These are phyloP conservation scores for Euzetes globulus DNA, from an alignment of 2,888 invertebrate species.

Conservation along the genomic window DNA sequence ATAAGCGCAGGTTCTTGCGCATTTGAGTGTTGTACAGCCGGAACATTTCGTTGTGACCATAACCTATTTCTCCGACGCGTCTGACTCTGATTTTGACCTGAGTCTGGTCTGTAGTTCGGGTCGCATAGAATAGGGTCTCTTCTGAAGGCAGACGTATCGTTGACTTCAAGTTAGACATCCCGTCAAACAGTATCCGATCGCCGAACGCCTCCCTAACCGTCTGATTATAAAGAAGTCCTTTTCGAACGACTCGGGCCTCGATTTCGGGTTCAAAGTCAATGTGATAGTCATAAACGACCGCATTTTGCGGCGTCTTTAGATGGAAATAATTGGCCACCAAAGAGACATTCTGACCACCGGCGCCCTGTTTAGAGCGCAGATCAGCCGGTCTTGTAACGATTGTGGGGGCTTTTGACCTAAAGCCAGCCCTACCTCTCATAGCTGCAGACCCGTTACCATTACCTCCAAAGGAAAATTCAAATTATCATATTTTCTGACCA, in stretches of 20 bases:
- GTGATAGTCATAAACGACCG: constrained; percentile 46
- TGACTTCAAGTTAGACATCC: constrained; percentile 39
- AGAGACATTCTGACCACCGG: constrained; percentile 32
- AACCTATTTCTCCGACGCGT: constrained; percentile 42
- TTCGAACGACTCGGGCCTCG: constrained; percentile 46
- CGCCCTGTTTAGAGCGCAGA: not conserved
- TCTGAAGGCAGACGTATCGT: constrained; percentile 30
- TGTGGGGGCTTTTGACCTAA: not conserved
- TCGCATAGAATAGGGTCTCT: constrained; percentile 23
- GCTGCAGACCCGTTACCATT: constrained; percentile 31
- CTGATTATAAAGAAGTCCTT: constrained; percentile 45
- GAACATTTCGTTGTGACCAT: constrained; percentile 44
- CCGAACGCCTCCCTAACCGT: constrained; percentile 44
- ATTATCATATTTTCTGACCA: not conserved
- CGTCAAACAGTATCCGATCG: constrained; percentile 40
- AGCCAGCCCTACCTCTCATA: constrained; percentile 22
- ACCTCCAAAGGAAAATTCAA: not conserved
- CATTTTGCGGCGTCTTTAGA: constrained; percentile 44
- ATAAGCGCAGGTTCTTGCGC: constrained; percentile 43
- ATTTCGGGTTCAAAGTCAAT: constrained; percentile 47
- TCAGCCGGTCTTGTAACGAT: not conserved
- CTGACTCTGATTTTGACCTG: constrained; percentile 41
- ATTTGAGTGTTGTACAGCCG: constrained; percentile 45
- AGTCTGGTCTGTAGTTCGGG: constrained; percentile 16
- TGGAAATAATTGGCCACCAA: constrained; percentile 46